phyloP scores from a whole-genome alignment of 2,888 invertebrate genomes.

The Mythimna impura region DNA sequence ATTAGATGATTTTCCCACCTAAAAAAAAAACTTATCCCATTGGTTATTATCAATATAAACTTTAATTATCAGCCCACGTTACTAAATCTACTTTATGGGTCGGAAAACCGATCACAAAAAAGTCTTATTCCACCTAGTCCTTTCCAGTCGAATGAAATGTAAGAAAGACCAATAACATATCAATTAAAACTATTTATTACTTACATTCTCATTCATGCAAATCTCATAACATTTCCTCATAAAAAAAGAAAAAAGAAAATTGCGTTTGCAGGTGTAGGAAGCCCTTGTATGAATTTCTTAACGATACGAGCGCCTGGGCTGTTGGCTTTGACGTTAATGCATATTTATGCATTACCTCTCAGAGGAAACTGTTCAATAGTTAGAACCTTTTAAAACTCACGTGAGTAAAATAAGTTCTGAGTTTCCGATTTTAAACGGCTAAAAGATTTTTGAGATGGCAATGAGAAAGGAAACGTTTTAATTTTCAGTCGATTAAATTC shows the following conservation, averaged over 20 bases:
- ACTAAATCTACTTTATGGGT: no score
- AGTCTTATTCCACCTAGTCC: no score
- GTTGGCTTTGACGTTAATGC: slow-evolving; percentile 56
- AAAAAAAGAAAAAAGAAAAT: slow-evolving; percentile 27
- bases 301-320: slow-evolving; percentile 26
- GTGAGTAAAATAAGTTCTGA: slow-evolving; percentile 13
- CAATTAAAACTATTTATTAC: slow-evolving; percentile 26
- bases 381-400: slow-evolving; percentile 27
- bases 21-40: no score
- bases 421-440: slow-evolving; percentile 24
- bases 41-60: no score
- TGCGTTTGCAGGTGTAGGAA: slow-evolving; percentile 32
- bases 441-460: slow-evolving; percentile 1
- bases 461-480: neutral
- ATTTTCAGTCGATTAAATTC: neutral
- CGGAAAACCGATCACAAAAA: neutral
- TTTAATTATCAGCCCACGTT: no score
- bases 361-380: slow-evolving; percentile 35
- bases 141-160: neutral
- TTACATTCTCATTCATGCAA: slow-evolving; percentile 24
- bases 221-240: slow-evolving; percentile 9
- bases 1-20: no score
- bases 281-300: slow-evolving; percentile 56
- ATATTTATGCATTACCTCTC: slow-evolving; percentile 57
- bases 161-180: slow-evolving; percentile 3